A percentile compares a stretch with the other conserved stretches of the same genome.
Conservation (phyloP, 2,888 invertebrate genomes). For the Parascotia fuliginaria region DNA sequence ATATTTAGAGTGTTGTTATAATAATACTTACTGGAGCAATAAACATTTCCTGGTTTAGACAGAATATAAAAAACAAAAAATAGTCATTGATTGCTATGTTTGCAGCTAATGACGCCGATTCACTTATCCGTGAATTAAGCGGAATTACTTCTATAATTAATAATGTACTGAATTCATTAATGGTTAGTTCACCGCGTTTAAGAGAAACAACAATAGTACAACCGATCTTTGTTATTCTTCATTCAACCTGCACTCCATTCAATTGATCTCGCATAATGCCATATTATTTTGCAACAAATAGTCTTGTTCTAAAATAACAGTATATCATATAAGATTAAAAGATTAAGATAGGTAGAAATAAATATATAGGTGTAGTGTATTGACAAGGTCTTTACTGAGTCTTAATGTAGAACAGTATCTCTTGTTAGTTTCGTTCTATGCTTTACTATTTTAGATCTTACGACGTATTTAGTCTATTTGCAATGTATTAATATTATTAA, state of each 20-base stretch:
- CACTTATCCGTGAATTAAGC: slow-evolving; percentile 4
- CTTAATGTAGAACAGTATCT: too few relatives aligned
- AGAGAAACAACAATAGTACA: slow-evolving; percentile 22
- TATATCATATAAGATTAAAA: too few relatives aligned
- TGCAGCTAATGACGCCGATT: slow-evolving; percentile 3
- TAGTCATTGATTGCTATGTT: background rate
- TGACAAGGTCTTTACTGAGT: too few relatives aligned
- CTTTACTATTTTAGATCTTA: too few relatives aligned
- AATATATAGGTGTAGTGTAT: too few relatives aligned
- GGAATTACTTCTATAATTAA: slow-evolving; percentile 11
- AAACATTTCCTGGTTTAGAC: background rate
- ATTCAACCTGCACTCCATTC: slow-evolving; percentile 5
- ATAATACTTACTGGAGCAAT: background rate
- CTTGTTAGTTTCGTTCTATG: too few relatives aligned
- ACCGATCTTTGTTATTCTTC: slow-evolving; percentile 15
- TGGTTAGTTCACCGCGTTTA: slow-evolving; percentile 2
- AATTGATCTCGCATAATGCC: slow-evolving; percentile 7
- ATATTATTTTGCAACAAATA: slow-evolving; percentile 1
- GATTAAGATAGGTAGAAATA: too few relatives aligned
- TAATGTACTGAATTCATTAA: slow-evolving; percentile 5
- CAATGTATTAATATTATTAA: too few relatives aligned
- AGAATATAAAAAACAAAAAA: too few relatives aligned
- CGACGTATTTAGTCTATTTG: too few relatives aligned
- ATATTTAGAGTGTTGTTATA: too few relatives aligned
- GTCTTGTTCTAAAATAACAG: slow-evolving; percentile 6